Evolutionary conservation across 2,797 vertebrate species (phyloP), one percentile per base, ranked within the genome.

Genomic region (Hippoglossus hippoglossus): DNA sequence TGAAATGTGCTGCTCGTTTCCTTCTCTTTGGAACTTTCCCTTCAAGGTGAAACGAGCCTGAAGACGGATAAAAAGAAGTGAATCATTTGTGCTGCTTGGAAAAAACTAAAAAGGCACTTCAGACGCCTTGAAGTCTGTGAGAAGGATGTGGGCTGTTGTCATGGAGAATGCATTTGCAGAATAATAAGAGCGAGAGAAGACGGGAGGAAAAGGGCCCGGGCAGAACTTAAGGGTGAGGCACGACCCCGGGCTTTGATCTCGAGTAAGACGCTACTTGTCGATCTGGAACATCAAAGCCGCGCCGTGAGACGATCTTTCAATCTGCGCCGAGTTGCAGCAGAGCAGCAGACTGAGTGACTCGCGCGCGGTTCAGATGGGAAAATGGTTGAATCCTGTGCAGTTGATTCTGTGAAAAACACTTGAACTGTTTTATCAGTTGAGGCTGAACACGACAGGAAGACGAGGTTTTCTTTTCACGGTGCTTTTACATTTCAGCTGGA

Each of bases 281-380:
- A 59, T 73, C 28, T 62, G 0, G 6, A 60, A 79, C 70, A 77
- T 85, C 77, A 82, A 82, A 86, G 77, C 59, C n/a, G 21, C 52
- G 72, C 67, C 68, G 50, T 59, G 47, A 81, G 31, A 73, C 8
- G 54, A 81, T 75, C 44, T 56, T 65, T 77, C 68, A 71, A 44
- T 63, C 34, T 60, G 64, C 25, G 0, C 2, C 5, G 26, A 26
- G 26, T 5, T 26, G 24, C 24, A 24, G 22, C 22, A 22, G 22
- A 28, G 26, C 26, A 26, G 6, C 7, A 3, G 6, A 6, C 31
- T 9, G 31, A 34, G 31, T 34, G 31, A 34, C 31, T 34, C 31
- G 10, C 2, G 31, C 2, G 0, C 8, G 31, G 1, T 2, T 8
- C 31, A 31, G 31, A 9, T 6, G 31, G 31, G 31, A 31, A 31